Conservation (phyloP, 2,113 vertebrate genomes). For the Struthio camelus region DNA sequence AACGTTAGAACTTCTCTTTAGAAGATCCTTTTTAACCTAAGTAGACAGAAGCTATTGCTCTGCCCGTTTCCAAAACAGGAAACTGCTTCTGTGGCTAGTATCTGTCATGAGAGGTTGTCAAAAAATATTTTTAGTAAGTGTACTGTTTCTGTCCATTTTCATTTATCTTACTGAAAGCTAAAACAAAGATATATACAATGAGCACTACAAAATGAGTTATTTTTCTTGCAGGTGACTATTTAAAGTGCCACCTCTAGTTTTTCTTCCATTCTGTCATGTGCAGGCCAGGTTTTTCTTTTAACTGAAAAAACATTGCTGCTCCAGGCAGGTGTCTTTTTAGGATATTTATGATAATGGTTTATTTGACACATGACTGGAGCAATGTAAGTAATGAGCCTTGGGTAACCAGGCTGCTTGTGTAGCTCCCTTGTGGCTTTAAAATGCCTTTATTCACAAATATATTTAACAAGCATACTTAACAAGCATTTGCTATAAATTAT, state of each 20-base stretch:
- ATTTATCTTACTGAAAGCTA: neutral
- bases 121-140: neutral
- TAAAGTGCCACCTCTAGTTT: neutral
- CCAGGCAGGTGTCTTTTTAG: neutral
- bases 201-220: neutral
- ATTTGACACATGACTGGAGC: neutral
- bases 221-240: neutral
- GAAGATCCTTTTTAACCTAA: neutral
- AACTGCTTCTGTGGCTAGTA: neutral
- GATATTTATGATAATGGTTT: neutral
- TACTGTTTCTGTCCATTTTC: neutral
- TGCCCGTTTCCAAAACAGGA: neutral
- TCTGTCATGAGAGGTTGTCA: neutral
- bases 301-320: neutral
- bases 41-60: neutral
- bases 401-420: neutral
- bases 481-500: too few species aligned
- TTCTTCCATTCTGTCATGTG: neutral
- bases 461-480: neutral
- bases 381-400: neutral
- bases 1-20: neutral
- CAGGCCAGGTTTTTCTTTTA: neutral
- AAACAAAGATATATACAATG: neutral
- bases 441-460: neutral
- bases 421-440: neutral